These are phyloP conservation scores for Drosophila leontia DNA, from an alignment of 1,140 invertebrate species.

Conservation along the genomic window DNA sequence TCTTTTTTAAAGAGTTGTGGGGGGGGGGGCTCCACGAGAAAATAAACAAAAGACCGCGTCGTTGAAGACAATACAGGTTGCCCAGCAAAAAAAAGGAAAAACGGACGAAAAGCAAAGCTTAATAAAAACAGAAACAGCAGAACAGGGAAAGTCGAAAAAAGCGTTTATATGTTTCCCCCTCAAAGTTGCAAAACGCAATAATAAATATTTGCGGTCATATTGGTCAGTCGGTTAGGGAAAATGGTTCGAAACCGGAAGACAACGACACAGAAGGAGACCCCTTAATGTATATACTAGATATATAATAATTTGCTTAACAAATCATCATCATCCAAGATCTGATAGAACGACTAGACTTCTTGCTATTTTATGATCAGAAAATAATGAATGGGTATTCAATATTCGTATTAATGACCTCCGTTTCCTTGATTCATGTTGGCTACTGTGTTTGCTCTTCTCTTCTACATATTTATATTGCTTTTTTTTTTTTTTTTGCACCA, in stretches of 20 bases:
- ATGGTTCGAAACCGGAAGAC: conserved; percentile 7
- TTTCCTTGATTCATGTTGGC: conserved; percentile 1
- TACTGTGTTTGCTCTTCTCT: neutral
- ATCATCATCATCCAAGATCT: neutral
- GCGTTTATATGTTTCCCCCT: conserved; percentile 20
- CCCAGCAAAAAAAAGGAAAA: conserved; percentile 1
- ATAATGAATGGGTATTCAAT: neutral
- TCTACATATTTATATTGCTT: conserved; percentile 2
- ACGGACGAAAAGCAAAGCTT: conserved; percentile 6
- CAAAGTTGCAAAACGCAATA: conserved; percentile 61
- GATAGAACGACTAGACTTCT: neutral
- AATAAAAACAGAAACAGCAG: conserved; percentile 20
- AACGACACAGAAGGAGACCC: neutral
- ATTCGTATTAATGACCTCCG: neutral
- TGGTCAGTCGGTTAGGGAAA: conserved; percentile 24
- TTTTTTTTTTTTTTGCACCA: neutral
- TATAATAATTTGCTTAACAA: neutral
- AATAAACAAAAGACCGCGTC: conserved; percentile 58
- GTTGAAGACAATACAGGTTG: conserved; percentile 49
- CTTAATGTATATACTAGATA: neutral
- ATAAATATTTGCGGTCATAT: conserved; percentile 76
- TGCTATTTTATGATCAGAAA: neutral
- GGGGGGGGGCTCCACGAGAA: conserved; percentile 31
- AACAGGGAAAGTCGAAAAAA: conserved; percentile 38
- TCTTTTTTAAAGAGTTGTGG: conserved; percentile 73